A percentile compares a stretch with the other conserved stretches of the same genome.
Evolutionary conservation across 2,797 vertebrate genomes (phyloP).

Genomic region (Aplochiton taeniatus): DNA sequence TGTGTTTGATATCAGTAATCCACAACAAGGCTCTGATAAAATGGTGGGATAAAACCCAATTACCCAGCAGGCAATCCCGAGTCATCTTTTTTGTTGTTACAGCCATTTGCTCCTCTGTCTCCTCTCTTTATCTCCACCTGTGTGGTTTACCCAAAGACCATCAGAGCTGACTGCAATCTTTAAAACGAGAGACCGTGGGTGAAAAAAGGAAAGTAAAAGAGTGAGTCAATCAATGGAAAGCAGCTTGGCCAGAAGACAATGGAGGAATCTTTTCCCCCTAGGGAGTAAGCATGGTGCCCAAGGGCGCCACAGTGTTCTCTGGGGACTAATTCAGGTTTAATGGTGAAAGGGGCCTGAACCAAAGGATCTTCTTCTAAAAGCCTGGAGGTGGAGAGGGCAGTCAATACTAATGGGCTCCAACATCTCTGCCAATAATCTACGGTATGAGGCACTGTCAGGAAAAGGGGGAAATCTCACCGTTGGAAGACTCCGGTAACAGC

Average conservation of each 20-base stretch:
- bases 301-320: slow-evolving; percentile 42
- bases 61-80: slow-evolving; percentile 61
- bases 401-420: slow-evolving; percentile 50
- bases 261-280: slow-evolving; percentile 48
- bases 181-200: slow-evolving; percentile 35
- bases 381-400: no score
- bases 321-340: slow-evolving; percentile 67
- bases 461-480: no score
- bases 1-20: slow-evolving; percentile 52
- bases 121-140: slow-evolving; percentile 56
- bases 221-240: slow-evolving; percentile 65
- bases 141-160: slow-evolving; percentile 69
- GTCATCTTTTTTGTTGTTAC: slow-evolving; percentile 59
- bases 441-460: no score
- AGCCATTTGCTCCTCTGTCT: slow-evolving; percentile 51
- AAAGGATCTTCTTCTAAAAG: slow-evolving; percentile 54
- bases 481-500: no score
- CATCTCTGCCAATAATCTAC: slow-evolving; percentile 17
- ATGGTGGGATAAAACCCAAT: slow-evolving; percentile 67
- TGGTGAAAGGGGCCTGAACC: slow-evolving; percentile 50
- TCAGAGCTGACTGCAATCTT: slow-evolving; percentile 61
- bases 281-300: slow-evolving; percentile 55
- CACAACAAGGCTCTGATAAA: slow-evolving; percentile 64
- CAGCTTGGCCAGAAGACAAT: slow-evolving; percentile 34
- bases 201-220: slow-evolving; percentile 60